These are phyloP conservation scores for Drosophila lacicola DNA, from an alignment of 2,888 invertebrate species.

Conservation along the genomic window DNA sequence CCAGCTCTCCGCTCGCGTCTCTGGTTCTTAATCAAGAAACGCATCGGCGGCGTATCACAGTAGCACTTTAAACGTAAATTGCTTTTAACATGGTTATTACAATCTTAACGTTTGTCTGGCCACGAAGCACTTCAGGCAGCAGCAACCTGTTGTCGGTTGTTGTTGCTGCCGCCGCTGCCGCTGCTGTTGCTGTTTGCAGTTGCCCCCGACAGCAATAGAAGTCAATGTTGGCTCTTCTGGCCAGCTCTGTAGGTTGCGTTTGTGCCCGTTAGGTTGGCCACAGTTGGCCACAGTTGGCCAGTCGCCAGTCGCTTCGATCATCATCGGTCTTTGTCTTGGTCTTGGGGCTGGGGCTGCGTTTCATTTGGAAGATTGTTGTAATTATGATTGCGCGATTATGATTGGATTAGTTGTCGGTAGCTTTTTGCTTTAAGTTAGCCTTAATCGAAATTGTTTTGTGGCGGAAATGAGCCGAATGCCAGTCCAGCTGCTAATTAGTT, in stretches of 20 bases:
- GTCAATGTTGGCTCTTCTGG: conserved; percentile 16
- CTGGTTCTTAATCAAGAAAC: conserved; percentile 80
- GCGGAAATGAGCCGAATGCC: conserved; percentile 66
- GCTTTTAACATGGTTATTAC: conserved; percentile 84
- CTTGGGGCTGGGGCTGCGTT: conserved; percentile 36
- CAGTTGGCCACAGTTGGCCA: conserved; percentile 21
- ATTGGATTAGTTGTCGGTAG: conserved; percentile 76
- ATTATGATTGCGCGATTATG: conserved; percentile 78
- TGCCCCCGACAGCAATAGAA: conserved; percentile 41
- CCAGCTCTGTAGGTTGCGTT: conserved; percentile 29
- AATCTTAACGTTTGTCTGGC: conserved; percentile 81
- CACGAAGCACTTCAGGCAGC: conserved; percentile 74
- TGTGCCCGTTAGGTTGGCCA: conserved; percentile 48
- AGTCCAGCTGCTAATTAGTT: conserved; percentile 74
- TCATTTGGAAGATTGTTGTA: conserved; percentile 73
- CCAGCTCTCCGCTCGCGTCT: conserved; percentile 39
- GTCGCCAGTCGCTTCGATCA: conserved; percentile 39
- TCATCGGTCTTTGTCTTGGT: conserved; percentile 32
- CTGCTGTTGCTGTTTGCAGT: conserved; percentile 25
- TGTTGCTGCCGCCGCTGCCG: conserved; percentile 37
- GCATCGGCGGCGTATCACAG: conserved; percentile 84
- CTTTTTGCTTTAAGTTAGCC: conserved; percentile 52
- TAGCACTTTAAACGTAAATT: conserved; percentile 84
- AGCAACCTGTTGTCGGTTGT: conserved; percentile 57
- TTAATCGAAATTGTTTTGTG: conserved; percentile 75